Percentiles rank a stretch among this genome's conserved stretches.
phyloP scores from a whole-genome alignment of 2,888 invertebrate genomes.

The Lithophane semibrunnea region DNA sequence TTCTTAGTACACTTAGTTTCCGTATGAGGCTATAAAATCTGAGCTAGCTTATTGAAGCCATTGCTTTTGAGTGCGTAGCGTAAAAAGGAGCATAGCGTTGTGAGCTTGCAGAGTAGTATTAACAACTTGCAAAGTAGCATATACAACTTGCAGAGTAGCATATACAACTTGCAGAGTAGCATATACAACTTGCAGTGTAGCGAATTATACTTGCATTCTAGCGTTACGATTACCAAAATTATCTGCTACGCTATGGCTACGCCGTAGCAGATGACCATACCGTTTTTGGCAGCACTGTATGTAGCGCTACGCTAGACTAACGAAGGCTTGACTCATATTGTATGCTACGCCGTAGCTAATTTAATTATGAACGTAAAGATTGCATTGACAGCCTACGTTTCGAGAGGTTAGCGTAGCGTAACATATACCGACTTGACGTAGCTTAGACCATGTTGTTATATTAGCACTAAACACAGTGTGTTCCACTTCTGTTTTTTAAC shows the following conservation, averaged over 20 bases:
- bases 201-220: neutral
- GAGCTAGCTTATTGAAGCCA: conserved; percentile 25
- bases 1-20: conserved; percentile 42
- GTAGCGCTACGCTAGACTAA: neutral
- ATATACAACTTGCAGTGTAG: neutral
- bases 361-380: neutral
- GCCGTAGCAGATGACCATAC: conserved; percentile 4
- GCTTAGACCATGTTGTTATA: neutral
- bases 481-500: too few species aligned
- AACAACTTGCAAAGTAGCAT: neutral
- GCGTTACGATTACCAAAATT: neutral
- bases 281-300: neutral
- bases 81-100: neutral
- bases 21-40: conserved; percentile 35
- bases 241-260: neutral
- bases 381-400: neutral
- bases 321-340: neutral
- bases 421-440: neutral
- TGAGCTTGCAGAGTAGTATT: neutral
- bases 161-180: neutral
- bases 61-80: conserved; percentile 21
- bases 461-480: neutral
- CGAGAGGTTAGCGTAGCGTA: neutral
- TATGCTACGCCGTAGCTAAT: conserved; percentile 16
- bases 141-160: neutral